phyloP scores from a whole-genome alignment of 2,888 invertebrate species.

The Habrosyne pyritoides region DNA sequence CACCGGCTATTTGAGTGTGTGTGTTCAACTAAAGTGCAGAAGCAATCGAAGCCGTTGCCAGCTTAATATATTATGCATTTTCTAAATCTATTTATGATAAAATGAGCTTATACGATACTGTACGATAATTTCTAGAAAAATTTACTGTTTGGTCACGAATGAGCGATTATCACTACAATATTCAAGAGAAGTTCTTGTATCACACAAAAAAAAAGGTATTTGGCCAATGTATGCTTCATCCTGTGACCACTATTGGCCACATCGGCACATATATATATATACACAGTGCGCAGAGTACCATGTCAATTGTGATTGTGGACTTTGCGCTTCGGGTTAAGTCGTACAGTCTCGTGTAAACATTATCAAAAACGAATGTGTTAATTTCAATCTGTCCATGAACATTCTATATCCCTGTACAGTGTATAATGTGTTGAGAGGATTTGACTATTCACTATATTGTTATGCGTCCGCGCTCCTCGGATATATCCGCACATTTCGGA shows the following conservation, averaged over 20 bases:
- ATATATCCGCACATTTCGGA: slow-evolving; percentile 7
- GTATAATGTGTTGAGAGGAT: slow-evolving; percentile 56
- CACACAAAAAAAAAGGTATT: not conserved
- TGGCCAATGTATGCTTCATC: too few relatives aligned
- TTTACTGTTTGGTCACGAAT: too few relatives aligned
- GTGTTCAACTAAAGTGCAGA: not conserved
- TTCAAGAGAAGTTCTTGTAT: not conserved
- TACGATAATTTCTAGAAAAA: not conserved
- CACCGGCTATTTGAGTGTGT: not conserved
- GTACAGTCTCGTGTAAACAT: slow-evolving; percentile 14
- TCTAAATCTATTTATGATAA: not conserved
- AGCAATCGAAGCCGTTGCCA: not conserved
- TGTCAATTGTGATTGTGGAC: too few relatives aligned
- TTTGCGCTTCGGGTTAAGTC: too few relatives aligned
- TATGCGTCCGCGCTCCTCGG: slow-evolving; percentile 18
- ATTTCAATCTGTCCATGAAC: slow-evolving; percentile 40
- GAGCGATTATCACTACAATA: too few relatives aligned
- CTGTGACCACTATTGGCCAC: too few relatives aligned
- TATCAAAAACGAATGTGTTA: slow-evolving; percentile 23
- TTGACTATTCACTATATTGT: slow-evolving; percentile 45
- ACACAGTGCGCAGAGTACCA: too few relatives aligned
- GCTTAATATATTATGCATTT: not conserved
- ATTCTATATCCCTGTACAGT: slow-evolving; percentile 56
- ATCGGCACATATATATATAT: too few relatives aligned
- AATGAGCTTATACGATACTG: not conserved